phyloP scores from a whole-genome alignment of 2,113 vertebrate species.

The Dipodomys merriami region DNA sequence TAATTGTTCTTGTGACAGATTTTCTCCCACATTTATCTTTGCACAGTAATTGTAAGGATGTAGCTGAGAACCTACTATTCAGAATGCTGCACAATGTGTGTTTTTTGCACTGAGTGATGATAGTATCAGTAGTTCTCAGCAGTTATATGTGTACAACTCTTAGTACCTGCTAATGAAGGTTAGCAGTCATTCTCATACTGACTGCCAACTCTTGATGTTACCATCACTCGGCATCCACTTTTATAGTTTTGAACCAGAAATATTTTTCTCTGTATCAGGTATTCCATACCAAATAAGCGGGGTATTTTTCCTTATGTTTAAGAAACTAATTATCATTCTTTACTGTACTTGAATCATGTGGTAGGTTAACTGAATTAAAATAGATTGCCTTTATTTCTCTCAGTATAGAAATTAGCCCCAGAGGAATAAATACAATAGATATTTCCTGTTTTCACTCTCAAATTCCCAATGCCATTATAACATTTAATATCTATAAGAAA shows the following conservation, averaged over 20 bases:
- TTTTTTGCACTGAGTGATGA: not conserved
- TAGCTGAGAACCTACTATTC: not conserved
- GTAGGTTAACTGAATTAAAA: slow-evolving; percentile 8
- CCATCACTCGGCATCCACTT: not conserved
- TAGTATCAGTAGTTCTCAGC: not conserved
- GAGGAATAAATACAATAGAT: not conserved
- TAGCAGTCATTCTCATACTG: not conserved
- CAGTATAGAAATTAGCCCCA: not conserved
- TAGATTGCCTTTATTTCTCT: not conserved
- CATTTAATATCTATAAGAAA: not conserved
- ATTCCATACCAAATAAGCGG: not conserved
- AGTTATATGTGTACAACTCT: not conserved
- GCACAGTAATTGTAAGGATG: not conserved
- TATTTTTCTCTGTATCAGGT: not conserved
- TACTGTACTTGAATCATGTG: not conserved
- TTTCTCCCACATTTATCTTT: not conserved
- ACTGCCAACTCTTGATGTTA: not conserved
- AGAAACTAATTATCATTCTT: not conserved
- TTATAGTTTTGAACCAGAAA: not conserved
- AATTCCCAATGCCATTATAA: not conserved
- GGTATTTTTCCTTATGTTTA: not conserved
- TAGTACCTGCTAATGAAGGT: not conserved
- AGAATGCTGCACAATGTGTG: not conserved
- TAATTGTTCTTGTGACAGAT: not conserved
- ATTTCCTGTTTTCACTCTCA: not conserved